A percentile compares a stretch with the other conserved stretches of the same genome.
These are phyloP conservation scores for Unio pictorum DNA, from an alignment of 2,888 invertebrate genomes.

Conservation along the genomic window DNA sequence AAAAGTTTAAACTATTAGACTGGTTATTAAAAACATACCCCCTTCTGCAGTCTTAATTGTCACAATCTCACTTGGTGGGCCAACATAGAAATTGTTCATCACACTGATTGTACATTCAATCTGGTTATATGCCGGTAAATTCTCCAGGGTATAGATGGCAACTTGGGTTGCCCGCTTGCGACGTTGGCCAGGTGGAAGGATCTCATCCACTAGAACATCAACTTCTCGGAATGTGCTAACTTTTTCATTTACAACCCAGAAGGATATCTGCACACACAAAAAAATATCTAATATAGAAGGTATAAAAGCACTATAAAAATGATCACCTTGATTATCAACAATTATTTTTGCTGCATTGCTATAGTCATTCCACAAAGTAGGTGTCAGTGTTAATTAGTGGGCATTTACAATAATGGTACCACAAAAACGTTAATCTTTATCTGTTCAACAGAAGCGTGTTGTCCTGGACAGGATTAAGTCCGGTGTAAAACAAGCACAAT, in stretches of 20 bases:
- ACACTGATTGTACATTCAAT: slow-evolving; percentile 92
- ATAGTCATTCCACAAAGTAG: no score
- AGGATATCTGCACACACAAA: slow-evolving; percentile 80
- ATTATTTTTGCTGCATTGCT: no score
- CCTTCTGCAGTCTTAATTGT: slow-evolving; percentile 68
- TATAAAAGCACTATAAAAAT: not conserved
- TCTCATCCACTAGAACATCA: slow-evolving; percentile 34
- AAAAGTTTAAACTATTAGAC: not conserved
- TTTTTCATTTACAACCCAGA: slow-evolving; percentile 86
- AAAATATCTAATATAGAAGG: not conserved
- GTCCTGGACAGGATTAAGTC: no score
- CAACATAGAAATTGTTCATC: slow-evolving; percentile 92
- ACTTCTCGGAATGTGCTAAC: slow-evolving; percentile 49
- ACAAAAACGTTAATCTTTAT: no score
- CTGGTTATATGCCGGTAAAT: slow-evolving; percentile 70
- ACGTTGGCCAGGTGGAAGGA: slow-evolving; percentile 15
- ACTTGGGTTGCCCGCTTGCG: slow-evolving; percentile 14
- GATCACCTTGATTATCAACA: no score
- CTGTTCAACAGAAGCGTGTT: no score
- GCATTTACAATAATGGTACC: no score
- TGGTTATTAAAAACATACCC: slow-evolving; percentile 44
- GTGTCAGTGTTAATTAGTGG: no score
- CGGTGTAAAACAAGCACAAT: no score
- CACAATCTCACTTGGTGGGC: slow-evolving; percentile 88
- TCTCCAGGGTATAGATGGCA: slow-evolving; percentile 14